Percentiles rank a stretch among this genome's conserved stretches.
Evolutionary conservation across 2,888 invertebrate genomes (phyloP).

Genomic region (Drosophila anomalipes): DNA sequence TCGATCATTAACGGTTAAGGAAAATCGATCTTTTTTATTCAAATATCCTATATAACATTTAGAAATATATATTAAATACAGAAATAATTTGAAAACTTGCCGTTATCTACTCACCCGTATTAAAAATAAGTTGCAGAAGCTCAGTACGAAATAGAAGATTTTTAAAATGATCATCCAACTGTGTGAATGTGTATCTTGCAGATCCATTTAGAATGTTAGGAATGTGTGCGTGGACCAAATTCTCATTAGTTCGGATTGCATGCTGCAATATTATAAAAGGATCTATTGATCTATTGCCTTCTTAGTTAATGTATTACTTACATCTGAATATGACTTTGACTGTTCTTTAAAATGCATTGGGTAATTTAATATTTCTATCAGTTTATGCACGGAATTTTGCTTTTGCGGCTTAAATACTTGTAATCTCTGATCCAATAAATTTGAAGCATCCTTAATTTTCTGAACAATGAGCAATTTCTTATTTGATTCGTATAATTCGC

Average conservation of each 20-base stretch:
- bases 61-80: not conserved
- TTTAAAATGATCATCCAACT: not conserved
- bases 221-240: not conserved
- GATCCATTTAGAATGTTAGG: not conserved
- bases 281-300: not conserved
- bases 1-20: not conserved
- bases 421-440: not conserved
- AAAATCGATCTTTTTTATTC: not conserved
- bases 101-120: not conserved
- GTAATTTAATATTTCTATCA: not conserved
- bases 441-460: not conserved
- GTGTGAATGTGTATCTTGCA: too few species aligned
- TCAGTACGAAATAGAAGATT: too few species aligned
- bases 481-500: not conserved
- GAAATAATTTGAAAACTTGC: not conserved
- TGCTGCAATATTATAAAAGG: not conserved
- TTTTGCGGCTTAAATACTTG: not conserved
- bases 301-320: not conserved
- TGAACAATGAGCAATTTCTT: not conserved
- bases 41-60: not conserved
- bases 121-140: not conserved
- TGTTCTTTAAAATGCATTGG: not conserved
- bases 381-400: not conserved
- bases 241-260: not conserved
- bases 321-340: not conserved